Percentiles rank a stretch among this genome's conserved stretches.
phyloP scores from a whole-genome alignment of 2,113 vertebrate genomes.

The Albula goreensis region DNA sequence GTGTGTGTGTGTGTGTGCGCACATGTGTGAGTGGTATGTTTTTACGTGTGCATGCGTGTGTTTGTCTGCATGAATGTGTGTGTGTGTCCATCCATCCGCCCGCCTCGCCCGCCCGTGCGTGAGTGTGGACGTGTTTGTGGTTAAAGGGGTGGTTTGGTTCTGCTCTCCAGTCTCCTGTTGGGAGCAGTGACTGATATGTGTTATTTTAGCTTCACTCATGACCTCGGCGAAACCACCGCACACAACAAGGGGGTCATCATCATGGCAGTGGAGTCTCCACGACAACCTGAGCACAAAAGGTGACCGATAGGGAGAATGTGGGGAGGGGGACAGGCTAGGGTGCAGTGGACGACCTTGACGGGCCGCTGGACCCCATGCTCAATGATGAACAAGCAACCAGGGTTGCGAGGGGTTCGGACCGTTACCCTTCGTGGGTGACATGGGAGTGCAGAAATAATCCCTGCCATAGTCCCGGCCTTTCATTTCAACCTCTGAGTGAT shows the following conservation, averaged over 20 bases:
- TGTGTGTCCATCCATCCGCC: not conserved
- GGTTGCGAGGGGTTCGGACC: constrained; percentile 6
- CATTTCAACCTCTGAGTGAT: constrained; percentile 69
- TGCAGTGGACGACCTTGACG: constrained; percentile 58
- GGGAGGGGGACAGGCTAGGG: constrained; percentile 34
- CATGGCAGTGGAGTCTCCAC: constrained; percentile 61
- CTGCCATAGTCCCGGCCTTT: constrained; percentile 67
- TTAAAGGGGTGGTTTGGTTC: not conserved
- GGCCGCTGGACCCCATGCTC: constrained; percentile 15
- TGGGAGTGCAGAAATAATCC: constrained; percentile 63
- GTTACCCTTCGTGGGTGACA: constrained; percentile 24
- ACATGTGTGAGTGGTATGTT: not conserved
- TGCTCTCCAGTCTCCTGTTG: constrained; percentile 5
- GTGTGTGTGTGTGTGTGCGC: not conserved
- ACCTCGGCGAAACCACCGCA: constrained; percentile 47
- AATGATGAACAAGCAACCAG: constrained; percentile 37
- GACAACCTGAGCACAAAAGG: constrained; percentile 74
- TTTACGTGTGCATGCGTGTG: not conserved
- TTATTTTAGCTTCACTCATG: constrained; percentile 61
- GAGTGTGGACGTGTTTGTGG: not conserved
- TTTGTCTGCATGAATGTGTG: not conserved
- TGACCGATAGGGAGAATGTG: constrained; percentile 62
- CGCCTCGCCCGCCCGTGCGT: not conserved
- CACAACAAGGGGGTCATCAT: constrained; percentile 54
- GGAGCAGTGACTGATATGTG: constrained; percentile 48